Base-by-base conservation (phyloP, 2,888 invertebrate species). In the Elaeidobius kamerunicus region DNA sequence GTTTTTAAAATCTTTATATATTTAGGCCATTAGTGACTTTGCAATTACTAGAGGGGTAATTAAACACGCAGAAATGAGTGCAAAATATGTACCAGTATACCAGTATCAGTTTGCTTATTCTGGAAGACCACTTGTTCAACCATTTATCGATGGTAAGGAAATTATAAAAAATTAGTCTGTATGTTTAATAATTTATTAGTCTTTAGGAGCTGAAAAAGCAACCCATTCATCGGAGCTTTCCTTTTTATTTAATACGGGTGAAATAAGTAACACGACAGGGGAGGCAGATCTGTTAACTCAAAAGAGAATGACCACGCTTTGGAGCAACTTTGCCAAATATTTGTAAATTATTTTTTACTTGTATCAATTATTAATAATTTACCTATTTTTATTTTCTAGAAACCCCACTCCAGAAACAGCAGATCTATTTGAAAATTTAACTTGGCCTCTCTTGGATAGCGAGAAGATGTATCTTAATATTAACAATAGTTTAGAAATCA, bases 321-420 rank as follows among this genome's bases (percentile, higher is more conserved):
- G 45, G 45, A 45, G 45, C 9, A 52, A 52, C 35, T 53, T 53
- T 39, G 48, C 54, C 1, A 53, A 53, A 48, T 23, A 34, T 18
- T 44, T 53, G 53, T 53, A 40, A 53, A 40, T 19, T 15, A 15
- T 40, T n/a, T n/a, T n/a, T n/a, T n/a, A n/a, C 19, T 15, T 11
- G 9, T 30, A 6, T 4, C 4, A 23, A 23, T 6, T 23, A 9
- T 23, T 4, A 6, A 23, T n/a, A n/a, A n/a, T n/a, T n/a, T n/a
- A n/a, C n/a, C 12, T 98, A n/a, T 11, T 41, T 14, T n/a, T 44
- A 38, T 11, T 46, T 44, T 44, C 35, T 7, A 44, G 44, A 12
- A 44, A 44, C 23, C 44, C 44, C 2, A 23, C 19, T 35, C 44
- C 44, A 15, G 44, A 44, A 20, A 15, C 19, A 35, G 18, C 44